phyloP scores from a whole-genome alignment of 2,113 vertebrate species.

The Ivindomyrus marchei region DNA sequence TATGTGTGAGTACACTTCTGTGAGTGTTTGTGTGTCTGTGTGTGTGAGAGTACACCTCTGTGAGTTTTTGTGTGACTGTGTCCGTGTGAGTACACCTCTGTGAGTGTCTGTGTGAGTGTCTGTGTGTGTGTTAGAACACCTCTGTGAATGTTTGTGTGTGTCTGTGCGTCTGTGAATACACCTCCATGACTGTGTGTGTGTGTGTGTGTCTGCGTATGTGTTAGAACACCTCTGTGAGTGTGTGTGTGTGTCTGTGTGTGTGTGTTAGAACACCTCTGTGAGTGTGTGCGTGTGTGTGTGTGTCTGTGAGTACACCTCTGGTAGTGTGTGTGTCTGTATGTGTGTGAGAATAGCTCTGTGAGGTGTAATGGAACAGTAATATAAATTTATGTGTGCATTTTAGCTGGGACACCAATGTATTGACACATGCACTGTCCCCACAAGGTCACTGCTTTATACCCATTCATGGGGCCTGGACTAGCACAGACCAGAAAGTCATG shows the following conservation, averaged over 20 bases:
- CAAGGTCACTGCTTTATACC: background rate
- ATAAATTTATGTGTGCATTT: background rate
- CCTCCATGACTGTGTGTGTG: too few species aligned
- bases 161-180: background rate
- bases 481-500: background rate
- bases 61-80: background rate
- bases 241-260: constrained; percentile 19
- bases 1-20: constrained; percentile 28
- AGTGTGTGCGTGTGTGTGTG: background rate
- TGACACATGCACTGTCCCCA: background rate
- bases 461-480: background rate
- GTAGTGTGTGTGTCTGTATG: background rate
- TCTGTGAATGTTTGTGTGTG: too few species aligned
- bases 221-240: background rate
- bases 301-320: background rate
- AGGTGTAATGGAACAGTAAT: too few species aligned
- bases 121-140: background rate
- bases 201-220: constrained; percentile 41
- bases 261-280: constrained; percentile 8
- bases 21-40: background rate
- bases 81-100: constrained; percentile 41
- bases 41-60: background rate
- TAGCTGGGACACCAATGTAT: background rate
- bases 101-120: too few species aligned
- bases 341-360: background rate